Base-by-base conservation (phyloP, 2,797 vertebrate species). In the Rhynchonycteris naso region DNA sequence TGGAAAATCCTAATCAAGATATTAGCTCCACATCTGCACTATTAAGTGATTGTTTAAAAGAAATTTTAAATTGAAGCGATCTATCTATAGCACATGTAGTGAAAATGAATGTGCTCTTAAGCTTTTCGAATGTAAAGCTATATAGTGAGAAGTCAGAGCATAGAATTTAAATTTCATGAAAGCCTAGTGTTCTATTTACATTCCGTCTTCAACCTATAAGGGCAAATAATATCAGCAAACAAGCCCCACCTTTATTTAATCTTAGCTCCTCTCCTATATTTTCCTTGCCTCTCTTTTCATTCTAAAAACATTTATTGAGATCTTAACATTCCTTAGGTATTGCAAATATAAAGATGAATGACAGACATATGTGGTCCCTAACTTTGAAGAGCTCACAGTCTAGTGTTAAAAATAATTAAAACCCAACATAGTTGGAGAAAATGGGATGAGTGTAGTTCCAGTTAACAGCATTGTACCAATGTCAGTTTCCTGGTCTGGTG, bases 1-100 rank as follows among this genome's bases (percentile, higher is more conserved):
- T 81, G 22, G 72, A 88, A 92, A 93, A 88, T 93, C 43, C n/a
- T 94, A 93, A 85, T 14, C 12, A 87, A 90, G 86, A 72, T 47
- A 91, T 28, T 71, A 88, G 12, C 28, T 84, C 74, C 76, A 50
- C 30, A 38, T 22, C 13, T 87, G 6, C 84, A 78, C 33, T 63
- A 30, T 50, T 74, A 87, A 81, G 52, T 63, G 22, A 5, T 81
- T 74, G 5, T 72, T 91, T 50, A 14, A 92, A 90, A 88, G 21
- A 92, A 84, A 75, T 76, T 79, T n/a, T 81, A 80, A 74, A 88
- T 43, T 80, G 35, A 74, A 63, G 5, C 47, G 21, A 81, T 87
- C 4, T 78, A 35, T 11, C 33, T 43, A 35, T 1, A 66, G 30
- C 43, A 52, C 10, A 28, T 78, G 2, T 35, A 90, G 80, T 71